Evolutionary conservation across 2,113 vertebrate species (phyloP), one percentile per base, ranked within the genome.

Genomic region (Sturnus vulgaris): DNA sequence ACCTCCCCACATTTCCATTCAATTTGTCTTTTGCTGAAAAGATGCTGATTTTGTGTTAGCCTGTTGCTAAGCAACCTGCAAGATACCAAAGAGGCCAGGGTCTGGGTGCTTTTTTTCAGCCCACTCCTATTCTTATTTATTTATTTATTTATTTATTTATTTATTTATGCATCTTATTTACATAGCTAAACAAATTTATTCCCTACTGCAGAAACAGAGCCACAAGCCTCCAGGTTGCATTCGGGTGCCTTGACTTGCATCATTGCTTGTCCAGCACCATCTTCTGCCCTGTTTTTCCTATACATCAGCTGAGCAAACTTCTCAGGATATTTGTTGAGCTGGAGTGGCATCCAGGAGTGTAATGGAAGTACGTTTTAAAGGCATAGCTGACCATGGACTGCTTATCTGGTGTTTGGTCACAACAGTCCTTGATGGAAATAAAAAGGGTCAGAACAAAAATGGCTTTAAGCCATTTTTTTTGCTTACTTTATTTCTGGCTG

Each of bases 51-150:
- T 82, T 76, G 42, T 94, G 82, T 53, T 93, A 95, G 71, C 79
- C 81, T 52, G 91, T 97, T 97, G 91, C 95, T 97, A 97, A 97
- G 96, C 90, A 96, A 97, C 95, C 24, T 27, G 92, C 56, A 66
- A 90, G 97, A 86, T 94, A 92, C 95, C 15, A 64, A 68, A 69
- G 77, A 86, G 91, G 33, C 57, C 82, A 59, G 1, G 64, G 81
- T 66, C 90, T 94, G 57, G 71, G 79, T 93, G 88, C 85, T 75
- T 86, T 71, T 55, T 60, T 89, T 24, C 77, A 95, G 40, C 66
- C 31, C 56, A 71, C 22, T 84, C 39, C 44, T 40, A 8, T 52
- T 64, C 63, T 78, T 72, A 44, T 9, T 88, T 94, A 71, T 79
- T 78, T 72, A 44, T 9, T 88, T 94, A 71, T 79, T 90, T 94